Evolutionary conservation across 2,113 vertebrate species (phyloP), one percentile per base, ranked within the genome.

Genomic region (Phyllopteryx taeniolatus): DNA sequence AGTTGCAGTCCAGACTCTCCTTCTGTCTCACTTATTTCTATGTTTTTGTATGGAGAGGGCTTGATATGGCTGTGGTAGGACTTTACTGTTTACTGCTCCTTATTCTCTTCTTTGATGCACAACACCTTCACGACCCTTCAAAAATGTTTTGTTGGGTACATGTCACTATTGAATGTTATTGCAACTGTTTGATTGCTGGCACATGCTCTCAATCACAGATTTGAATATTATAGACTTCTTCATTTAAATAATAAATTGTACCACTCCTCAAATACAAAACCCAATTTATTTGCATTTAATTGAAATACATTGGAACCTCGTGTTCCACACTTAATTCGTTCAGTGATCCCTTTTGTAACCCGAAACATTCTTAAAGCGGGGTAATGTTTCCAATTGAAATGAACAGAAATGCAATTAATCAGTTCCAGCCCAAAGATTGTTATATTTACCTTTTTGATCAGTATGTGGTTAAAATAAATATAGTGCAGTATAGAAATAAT

Each of bases 1-100:
- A 98, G 94, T 96, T 96, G 95, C 96, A 98, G 90, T 93, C 88
- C 85, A 86, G 81, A 79, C 85, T 87, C 80, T 88, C 89, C 81
- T 81, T 83, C 76, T 83, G 78, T 85, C 79, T 87, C 82, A 76
- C 82, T 85, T 88, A 78, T 86, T 27, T 84, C 80, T 72, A 80
- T 86, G 77, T 89, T 84, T 87, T 85, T 88, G 78, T 80, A 85
- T 80, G 76, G 70, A 47, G 44, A 57, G 54, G 72, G 63, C 62
- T 63, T 73, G 65, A 75, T 75, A 71, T 56, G 35, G 60, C 70
- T 67, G 22, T 56, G 6, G 39, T 15, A 7, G 62, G 20, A 72
- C 35, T 69, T 44, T 11, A 8, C 20, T n/a, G 53, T 60, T 20
- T 57, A 27, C 27, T 27, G 1, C 35, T 5, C 1, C 20, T 63